Base-by-base conservation (phyloP, 2,888 invertebrate species). In the Drosophila yooni region DNA sequence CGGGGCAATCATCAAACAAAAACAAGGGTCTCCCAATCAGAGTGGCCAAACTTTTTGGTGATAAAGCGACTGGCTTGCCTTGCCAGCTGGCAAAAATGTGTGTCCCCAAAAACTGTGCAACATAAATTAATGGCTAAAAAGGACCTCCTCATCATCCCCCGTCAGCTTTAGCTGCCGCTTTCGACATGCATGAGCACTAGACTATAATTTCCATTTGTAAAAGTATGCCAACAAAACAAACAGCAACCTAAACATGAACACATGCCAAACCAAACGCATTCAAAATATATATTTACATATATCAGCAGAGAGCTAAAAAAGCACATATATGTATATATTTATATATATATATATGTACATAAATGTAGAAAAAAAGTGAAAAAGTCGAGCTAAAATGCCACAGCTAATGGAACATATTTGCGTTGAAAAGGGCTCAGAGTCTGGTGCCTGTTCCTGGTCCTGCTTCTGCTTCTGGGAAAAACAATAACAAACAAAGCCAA, bases 401-500 rank as follows among this genome's bases (percentile, higher is more conserved):
- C 74, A 79, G 87, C 89, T 87, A 87, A 87, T 87, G 86, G 86
- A 90, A 87, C 90, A 88, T 88, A 87, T 87, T 87, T 87, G 88
- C 77, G 88, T 82, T 88, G 86, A 89, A 86, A 90, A 85, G 86
- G 80, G 90, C 79, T 76, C 43, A 57, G 79, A 78, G 76, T 73
- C 67, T 67, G 63, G 51, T 74, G 48, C 53, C 29, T 61, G 38
- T 25, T 53, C 13, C 54, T 31, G 50, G 50, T 61, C 31, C 59
- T 58, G 46, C 18, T 43, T 13, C 63, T 52, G 34, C n/a, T 66
- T 68, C 76, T 51, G 63, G 72, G 57, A 81, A 71, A 84, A 85
- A 85, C 84, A 89, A 85, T 85, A 85, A 85, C 84, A 85, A 89
- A 81, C 81, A 83, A 83, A 76, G 81, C 73, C 61, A 62, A 75